phyloP scores from a whole-genome alignment of 2,113 vertebrate genomes.

The Craseonycteris thonglongyai region DNA sequence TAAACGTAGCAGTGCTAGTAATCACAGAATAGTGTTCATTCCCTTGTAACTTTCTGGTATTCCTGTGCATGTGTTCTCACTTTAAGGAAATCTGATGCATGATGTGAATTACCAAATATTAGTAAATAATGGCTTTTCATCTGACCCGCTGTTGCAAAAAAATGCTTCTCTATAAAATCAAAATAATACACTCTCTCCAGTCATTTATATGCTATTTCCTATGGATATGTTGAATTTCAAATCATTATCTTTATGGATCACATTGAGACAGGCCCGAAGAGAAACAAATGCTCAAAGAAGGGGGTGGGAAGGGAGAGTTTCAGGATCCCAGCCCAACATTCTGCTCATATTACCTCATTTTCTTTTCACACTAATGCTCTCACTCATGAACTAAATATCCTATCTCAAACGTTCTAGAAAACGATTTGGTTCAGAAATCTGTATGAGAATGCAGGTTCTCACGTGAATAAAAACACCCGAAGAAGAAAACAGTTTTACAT shows the following conservation, averaged over 20 bases:
- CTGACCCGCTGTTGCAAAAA: not conserved
- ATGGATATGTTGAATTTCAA: not conserved
- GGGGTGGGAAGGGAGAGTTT: not conserved
- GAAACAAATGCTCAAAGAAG: not conserved
- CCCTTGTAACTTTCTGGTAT: not conserved
- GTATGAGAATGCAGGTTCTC: not conserved
- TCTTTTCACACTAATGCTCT: not conserved
- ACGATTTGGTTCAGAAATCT: not conserved
- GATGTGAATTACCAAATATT: not conserved
- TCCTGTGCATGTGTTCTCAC: not conserved
- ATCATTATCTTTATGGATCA: not conserved
- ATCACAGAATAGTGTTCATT: not conserved
- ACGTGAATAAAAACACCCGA: not conserved
- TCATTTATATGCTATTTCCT: not conserved
- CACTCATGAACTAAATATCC: not conserved
- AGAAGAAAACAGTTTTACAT: slow-evolving; percentile 11
- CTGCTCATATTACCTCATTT: not conserved
- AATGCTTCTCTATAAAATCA: not conserved
- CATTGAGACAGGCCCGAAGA: not conserved
- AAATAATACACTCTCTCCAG: not conserved
- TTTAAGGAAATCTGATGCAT: not conserved
- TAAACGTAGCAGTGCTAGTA: not conserved
- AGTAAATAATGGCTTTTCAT: not conserved
- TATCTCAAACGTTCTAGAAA: not conserved
- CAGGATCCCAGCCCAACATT: not conserved